Evolutionary conservation across 1,140 invertebrate species (phyloP).

Genomic region (Tenebrio molitor): DNA sequence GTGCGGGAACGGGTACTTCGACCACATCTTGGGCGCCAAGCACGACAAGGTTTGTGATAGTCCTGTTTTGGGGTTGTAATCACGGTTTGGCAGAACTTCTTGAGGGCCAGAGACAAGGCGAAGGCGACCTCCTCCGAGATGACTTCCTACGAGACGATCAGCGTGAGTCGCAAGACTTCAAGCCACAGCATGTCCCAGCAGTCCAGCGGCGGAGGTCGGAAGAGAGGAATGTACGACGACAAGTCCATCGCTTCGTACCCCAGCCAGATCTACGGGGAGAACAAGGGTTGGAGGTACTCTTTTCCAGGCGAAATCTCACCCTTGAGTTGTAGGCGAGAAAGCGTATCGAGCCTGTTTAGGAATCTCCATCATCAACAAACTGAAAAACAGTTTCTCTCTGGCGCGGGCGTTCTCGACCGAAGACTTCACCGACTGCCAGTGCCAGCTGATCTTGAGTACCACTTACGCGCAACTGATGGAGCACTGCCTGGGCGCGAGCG

Average conservation of each 20-base stretch:
- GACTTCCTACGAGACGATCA: too few species aligned
- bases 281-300: too few species aligned
- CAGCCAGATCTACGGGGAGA: neutral
- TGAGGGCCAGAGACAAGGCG: too few species aligned
- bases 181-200: too few species aligned
- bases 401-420: slow-evolving; percentile 65
- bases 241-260: too few species aligned
- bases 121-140: too few species aligned
- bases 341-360: slow-evolving; percentile 27
- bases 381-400: slow-evolving; percentile 59
- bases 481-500: slow-evolving; percentile 72
- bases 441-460: slow-evolving; percentile 69
- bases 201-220: too few species aligned
- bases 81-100: too few species aligned
- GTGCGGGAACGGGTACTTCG: slow-evolving; percentile 71
- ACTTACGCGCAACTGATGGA: slow-evolving; percentile 72
- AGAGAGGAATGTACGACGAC: too few species aligned
- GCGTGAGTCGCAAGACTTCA: too few species aligned
- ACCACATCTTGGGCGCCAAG: slow-evolving; percentile 51
- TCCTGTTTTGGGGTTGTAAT: too few species aligned
- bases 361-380: slow-evolving; percentile 57
- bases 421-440: slow-evolving; percentile 70
- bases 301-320: too few species aligned
- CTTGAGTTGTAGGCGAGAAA: neutral
- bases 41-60: slow-evolving; percentile 8